A percentile compares a stretch with the other conserved stretches of the same genome.
Conservation (phyloP, 1,140 invertebrate species). For the Stegodyphus mimosarum region DNA sequence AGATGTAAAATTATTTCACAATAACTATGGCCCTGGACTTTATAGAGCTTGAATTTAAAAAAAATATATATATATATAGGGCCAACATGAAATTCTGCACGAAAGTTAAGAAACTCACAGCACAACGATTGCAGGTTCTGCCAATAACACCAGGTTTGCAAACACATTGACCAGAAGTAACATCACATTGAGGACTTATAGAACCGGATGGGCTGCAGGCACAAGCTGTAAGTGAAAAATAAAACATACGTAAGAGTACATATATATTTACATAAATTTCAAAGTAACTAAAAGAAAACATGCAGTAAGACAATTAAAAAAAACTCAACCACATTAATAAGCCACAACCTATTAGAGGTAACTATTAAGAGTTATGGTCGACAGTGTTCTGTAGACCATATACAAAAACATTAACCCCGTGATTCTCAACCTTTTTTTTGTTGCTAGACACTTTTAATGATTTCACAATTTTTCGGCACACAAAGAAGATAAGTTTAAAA, state of each 20-base stretch:
- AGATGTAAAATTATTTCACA: not conserved
- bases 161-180: conserved; percentile 87
- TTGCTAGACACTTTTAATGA: no score
- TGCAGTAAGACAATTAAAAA: not conserved
- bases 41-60: not conserved
- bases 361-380: no score
- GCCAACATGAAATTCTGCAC: not conserved
- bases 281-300: not conserved
- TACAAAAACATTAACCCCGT: no score
- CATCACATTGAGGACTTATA: conserved; percentile 80
- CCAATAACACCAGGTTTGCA: conserved; percentile 86
- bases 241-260: not conserved
- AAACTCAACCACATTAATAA: no score
- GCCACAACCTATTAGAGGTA: no score
- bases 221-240: conserved; percentile 72
- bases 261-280: not conserved
- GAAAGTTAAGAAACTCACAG: conserved; percentile 71
- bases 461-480: no score
- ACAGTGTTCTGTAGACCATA: no score
- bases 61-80: not conserved
- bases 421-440: no score
- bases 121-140: conserved; percentile 85
- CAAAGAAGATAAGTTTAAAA: no score
- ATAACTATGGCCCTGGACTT: not conserved
- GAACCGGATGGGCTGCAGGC: conserved; percentile 82